A percentile compares a stretch with the other conserved stretches of the same genome.
Conservation (phyloP, 2,113 vertebrate genomes). For the Aspiorhynchus laticeps region DNA sequence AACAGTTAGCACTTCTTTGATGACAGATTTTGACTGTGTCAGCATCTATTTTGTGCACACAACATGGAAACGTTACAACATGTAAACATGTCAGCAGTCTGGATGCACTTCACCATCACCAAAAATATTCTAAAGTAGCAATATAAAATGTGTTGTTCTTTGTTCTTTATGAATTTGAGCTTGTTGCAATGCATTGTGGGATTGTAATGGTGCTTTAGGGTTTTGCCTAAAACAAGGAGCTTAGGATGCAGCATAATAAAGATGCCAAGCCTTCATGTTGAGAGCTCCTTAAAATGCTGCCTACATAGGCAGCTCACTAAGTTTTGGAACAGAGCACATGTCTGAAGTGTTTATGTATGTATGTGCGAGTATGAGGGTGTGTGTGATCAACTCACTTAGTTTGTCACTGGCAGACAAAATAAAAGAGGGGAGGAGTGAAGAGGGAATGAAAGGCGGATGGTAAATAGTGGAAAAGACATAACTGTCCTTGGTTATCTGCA, state of each 20-base stretch:
- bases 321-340: neutral
- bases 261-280: neutral
- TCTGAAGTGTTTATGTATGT: neutral
- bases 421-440: neutral
- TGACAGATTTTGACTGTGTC: neutral
- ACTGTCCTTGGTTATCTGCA: conserved; percentile 17
- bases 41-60: neutral
- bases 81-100: neutral
- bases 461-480: conserved; percentile 6
- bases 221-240: neutral
- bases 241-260: neutral
- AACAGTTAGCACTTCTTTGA: neutral
- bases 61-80: neutral
- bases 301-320: neutral
- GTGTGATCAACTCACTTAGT: neutral
- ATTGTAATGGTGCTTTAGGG: neutral
- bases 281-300: neutral
- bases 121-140: neutral
- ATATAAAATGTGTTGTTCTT: neutral
- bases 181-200: neutral
- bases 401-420: neutral
- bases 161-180: neutral
- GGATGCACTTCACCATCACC: neutral
- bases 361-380: neutral
- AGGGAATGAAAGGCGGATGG: neutral